Percentiles rank a stretch among this genome's conserved stretches.
These are phyloP conservation scores for Polietes domitor DNA, from an alignment of 2,888 invertebrate species.

Conservation along the genomic window DNA sequence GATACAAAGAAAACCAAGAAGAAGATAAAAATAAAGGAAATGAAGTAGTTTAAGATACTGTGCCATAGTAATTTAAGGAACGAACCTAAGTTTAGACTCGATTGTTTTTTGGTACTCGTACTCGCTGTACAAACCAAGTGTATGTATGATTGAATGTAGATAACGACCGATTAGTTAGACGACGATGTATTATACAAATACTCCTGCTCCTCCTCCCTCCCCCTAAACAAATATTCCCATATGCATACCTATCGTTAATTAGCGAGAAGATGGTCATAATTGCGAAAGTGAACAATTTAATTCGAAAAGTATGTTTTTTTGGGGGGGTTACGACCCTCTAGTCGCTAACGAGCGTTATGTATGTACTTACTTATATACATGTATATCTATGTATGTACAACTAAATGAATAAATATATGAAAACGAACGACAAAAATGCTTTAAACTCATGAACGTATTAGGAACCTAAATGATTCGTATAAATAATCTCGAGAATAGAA, in stretches of 20 bases:
- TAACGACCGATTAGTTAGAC: constrained; percentile 58
- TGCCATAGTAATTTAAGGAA: constrained; percentile 65
- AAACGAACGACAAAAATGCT: constrained; percentile 4
- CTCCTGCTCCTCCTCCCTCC: not conserved
- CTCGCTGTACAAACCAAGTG: constrained; percentile 1
- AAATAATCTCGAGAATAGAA: not conserved
- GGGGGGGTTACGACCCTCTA: no score
- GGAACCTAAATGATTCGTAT: not conserved
- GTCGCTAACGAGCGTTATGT: no score
- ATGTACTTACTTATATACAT: no score
- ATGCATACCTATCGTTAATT: not conserved
- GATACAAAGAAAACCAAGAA: not conserved
- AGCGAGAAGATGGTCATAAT: no score
- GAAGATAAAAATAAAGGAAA: no score
- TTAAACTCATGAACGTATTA: constrained; percentile 20
- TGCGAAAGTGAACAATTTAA: no score
- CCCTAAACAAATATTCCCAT: not conserved
- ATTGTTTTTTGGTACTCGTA: constrained; percentile 26
- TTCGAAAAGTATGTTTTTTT: no score
- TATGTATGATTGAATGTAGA: constrained; percentile 55
- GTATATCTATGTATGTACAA: constrained; percentile 26
- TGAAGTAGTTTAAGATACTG: constrained; percentile 59
- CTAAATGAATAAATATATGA: constrained; percentile 15
- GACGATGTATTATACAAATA: constrained; percentile 41
- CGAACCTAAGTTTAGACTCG: constrained; percentile 21